A percentile compares a stretch with the other conserved stretches of the same genome.
Evolutionary conservation across 2,888 invertebrate genomes (phyloP).

Genomic region (Galeopsomyia nigrocyanea): DNA sequence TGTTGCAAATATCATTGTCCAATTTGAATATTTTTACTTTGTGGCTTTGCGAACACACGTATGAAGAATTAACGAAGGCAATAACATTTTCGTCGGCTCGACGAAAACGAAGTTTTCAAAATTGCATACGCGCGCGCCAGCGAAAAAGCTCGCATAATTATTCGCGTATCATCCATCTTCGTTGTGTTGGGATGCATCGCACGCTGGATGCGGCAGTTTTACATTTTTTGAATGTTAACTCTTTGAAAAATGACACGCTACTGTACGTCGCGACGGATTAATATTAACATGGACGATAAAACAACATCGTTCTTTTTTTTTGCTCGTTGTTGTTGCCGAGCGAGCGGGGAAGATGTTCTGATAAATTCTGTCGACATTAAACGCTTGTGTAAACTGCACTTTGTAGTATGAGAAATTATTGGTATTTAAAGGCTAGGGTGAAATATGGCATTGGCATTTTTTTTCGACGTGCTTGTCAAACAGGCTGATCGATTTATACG

Average conservation of each 20-base stretch:
- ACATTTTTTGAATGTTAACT: slow-evolving; percentile 32
- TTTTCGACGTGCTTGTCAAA: slow-evolving; percentile 21
- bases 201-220: slow-evolving; percentile 8
- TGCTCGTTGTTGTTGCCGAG: not conserved
- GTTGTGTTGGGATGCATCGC: slow-evolving; percentile 14
- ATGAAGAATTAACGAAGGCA: slow-evolving; percentile 23
- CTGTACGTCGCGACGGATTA: slow-evolving; percentile 31
- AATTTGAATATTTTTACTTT: too few species aligned
- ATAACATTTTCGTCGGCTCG: slow-evolving; percentile 26
- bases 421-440: slow-evolving; percentile 19
- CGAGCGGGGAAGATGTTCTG: slow-evolving; percentile 4
- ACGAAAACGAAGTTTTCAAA: slow-evolving; percentile 24
- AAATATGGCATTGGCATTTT: slow-evolving; percentile 27
- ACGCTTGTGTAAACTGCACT: slow-evolving; percentile 40
- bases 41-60: not conserved
- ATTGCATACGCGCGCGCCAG: not conserved
- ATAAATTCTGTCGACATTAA: slow-evolving; percentile 42
- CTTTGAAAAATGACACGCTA: slow-evolving; percentile 35
- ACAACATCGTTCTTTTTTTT: slow-evolving; percentile 29
- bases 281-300: slow-evolving; percentile 43
- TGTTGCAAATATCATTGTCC: too few species aligned
- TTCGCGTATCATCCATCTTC: slow-evolving; percentile 41
- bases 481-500: slow-evolving; percentile 26
- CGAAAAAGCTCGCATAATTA: slow-evolving; percentile 35
- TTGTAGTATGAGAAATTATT: slow-evolving; percentile 44